These are phyloP conservation scores for Sitta europaea DNA, from an alignment of 2,113 vertebrate species.

Conservation along the genomic window DNA sequence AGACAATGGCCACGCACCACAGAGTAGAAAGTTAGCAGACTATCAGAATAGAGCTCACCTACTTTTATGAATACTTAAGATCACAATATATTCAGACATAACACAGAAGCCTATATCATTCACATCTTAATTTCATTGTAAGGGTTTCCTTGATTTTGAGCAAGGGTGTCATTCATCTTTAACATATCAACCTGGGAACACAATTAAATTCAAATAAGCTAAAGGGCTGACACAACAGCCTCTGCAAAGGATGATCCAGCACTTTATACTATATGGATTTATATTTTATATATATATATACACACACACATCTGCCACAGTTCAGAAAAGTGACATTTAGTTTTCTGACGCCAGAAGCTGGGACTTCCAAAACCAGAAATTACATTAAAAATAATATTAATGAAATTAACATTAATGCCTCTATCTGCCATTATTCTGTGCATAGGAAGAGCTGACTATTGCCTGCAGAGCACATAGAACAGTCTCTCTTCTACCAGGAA, in stretches of 20 bases:
- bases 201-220: conserved; percentile 46
- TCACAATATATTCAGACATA: background rate
- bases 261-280: background rate
- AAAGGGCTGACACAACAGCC: background rate
- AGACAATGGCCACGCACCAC: background rate
- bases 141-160: conserved; percentile 30
- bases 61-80: background rate
- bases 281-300: background rate
- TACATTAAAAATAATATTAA: background rate
- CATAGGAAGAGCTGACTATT: background rate
- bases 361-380: background rate
- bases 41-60: background rate
- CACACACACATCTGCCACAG: background rate
- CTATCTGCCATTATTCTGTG: background rate
- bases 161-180: conserved; percentile 41
- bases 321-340: background rate
- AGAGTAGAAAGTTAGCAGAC: background rate
- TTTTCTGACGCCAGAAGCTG: background rate
- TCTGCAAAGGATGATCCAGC: conserved; percentile 20
- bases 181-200: conserved; percentile 15
- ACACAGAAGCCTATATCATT: conserved; percentile 5
- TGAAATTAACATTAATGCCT: background rate
- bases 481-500: background rate
- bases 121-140: conserved; percentile 26
- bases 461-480: background rate